Conservation (phyloP, 37 sponge, comb jelly and placozoan genomes). For the Chondrosia reniformis region DNA sequence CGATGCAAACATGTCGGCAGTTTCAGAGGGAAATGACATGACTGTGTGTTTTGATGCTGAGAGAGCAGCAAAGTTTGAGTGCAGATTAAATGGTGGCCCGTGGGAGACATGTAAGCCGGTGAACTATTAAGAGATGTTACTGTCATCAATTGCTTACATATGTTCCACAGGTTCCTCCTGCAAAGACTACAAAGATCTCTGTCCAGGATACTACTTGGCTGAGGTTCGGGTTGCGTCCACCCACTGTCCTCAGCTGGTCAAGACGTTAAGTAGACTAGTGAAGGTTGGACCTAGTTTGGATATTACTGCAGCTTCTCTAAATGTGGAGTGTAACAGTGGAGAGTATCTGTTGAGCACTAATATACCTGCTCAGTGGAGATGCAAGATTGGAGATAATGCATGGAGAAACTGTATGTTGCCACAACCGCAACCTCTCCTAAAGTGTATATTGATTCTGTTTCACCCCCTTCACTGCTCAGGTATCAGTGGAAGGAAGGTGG, state of each 20-base stretch:
- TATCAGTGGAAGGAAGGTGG: neutral
- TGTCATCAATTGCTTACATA: neutral
- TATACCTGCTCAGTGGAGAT: neutral
- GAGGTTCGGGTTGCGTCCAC: neutral
- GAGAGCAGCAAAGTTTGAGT: neutral
- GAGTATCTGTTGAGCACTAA: neutral
- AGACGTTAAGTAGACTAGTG: neutral
- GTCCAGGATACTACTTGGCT: conserved; percentile 1
- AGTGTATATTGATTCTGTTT: neutral
- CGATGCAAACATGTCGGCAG: too few species aligned
- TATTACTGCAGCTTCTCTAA: neutral
- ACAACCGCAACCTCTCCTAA: neutral
- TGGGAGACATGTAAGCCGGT: neutral
- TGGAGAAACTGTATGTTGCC: neutral
- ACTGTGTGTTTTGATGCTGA: neutral
- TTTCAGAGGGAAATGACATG: too few species aligned
- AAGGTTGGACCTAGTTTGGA: conserved; percentile 7
- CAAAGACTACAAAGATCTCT: neutral
- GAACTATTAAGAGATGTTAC: neutral
- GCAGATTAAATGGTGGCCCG: neutral
- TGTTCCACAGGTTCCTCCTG: neutral
- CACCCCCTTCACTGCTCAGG: neutral
- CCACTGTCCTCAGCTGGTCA: neutral
- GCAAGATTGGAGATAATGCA: neutral
- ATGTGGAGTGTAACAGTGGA: neutral